These are phyloP conservation scores for Cephalotes varians DNA, from an alignment of 2,888 invertebrate genomes.

Conservation along the genomic window DNA sequence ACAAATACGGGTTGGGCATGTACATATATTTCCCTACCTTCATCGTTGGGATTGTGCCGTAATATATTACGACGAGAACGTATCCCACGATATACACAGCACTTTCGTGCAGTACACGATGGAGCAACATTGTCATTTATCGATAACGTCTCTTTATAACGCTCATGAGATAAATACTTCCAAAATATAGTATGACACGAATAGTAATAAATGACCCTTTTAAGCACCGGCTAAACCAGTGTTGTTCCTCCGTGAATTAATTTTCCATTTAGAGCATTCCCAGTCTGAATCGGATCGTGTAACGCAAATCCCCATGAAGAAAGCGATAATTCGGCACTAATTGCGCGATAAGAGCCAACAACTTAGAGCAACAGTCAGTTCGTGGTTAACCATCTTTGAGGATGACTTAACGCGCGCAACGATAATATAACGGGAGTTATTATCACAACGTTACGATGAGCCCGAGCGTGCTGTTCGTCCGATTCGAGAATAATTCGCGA, in stretches of 20 bases:
- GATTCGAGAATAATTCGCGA: conserved; percentile 43
- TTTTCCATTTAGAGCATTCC: background rate
- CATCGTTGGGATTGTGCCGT: conserved; percentile 11
- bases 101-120: conserved; percentile 1
- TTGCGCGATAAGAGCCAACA: conserved; percentile 28
- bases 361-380: conserved; percentile 13
- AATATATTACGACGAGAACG: conserved; percentile 41
- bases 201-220: background rate
- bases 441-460: background rate
- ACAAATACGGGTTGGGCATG: background rate
- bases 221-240: background rate
- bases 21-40: background rate
- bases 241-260: background rate
- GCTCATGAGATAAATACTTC: conserved; percentile 14
- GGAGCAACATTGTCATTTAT: conserved; percentile 36
- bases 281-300: background rate
- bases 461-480: conserved; percentile 29
- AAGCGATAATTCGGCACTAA: conserved; percentile 28
- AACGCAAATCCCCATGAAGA: conserved; percentile 3
- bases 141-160: conserved; percentile 19
- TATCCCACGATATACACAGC: background rate
- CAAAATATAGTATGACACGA: background rate
- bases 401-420: conserved; percentile 34
- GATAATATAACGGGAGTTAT: conserved; percentile 29
- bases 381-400: conserved; percentile 19